phyloP scores from a whole-genome alignment of 2,113 vertebrate genomes.

The Seriola aureovittata region DNA sequence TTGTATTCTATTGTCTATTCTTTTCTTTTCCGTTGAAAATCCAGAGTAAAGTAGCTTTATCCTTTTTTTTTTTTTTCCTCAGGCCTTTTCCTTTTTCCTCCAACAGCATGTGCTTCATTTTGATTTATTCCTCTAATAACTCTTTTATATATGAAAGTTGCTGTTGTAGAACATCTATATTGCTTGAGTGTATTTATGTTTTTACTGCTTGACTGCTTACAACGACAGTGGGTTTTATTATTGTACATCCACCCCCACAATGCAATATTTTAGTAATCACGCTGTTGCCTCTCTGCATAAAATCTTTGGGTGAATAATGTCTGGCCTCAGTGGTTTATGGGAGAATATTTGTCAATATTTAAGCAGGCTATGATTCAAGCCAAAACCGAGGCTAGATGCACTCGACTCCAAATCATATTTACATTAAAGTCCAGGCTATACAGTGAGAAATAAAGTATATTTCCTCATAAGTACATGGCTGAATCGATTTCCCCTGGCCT shows the following conservation, averaged over 20 bases:
- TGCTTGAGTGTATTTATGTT: slow-evolving; percentile 34
- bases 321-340: slow-evolving; percentile 34
- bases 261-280: slow-evolving; percentile 49
- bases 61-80: neutral
- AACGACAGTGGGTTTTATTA: slow-evolving; percentile 58
- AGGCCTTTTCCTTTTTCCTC: neutral
- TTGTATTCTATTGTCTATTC: slow-evolving; percentile 6
- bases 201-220: slow-evolving; percentile 52
- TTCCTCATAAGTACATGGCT: slow-evolving; percentile 26
- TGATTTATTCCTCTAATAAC: slow-evolving; percentile 36
- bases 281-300: slow-evolving; percentile 57
- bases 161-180: slow-evolving; percentile 31
- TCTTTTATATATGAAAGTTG: slow-evolving; percentile 17
- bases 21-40: neutral
- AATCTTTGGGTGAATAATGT: slow-evolving; percentile 54
- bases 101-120: slow-evolving; percentile 28
- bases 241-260: slow-evolving; percentile 65
- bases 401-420: slow-evolving; percentile 31
- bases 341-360: slow-evolving; percentile 40
- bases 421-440: neutral
- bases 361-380: neutral
- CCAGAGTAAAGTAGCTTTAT: neutral
- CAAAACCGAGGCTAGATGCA: slow-evolving; percentile 27
- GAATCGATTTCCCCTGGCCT: slow-evolving; percentile 29
- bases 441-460: slow-evolving; percentile 29